Base-by-base conservation (phyloP, 2,888 invertebrate species). In the Drosophila demipolita region DNA sequence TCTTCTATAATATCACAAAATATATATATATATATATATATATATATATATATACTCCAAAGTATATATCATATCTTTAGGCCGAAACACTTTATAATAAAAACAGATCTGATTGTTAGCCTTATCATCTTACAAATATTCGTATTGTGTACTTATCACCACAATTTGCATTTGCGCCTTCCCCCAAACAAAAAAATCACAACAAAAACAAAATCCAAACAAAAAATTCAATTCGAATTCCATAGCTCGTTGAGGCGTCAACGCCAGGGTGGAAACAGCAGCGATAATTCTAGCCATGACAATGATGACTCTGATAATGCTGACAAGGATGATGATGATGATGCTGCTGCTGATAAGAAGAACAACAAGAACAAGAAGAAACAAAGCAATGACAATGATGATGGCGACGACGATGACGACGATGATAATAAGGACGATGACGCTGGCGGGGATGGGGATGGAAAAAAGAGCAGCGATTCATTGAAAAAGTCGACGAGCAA, bases 171-270 rank as follows among this genome's bases (percentile, higher is more conserved):
- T 83, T 87, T 85, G 76, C 75, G 78, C 76, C 70, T 78, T 50
- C 66, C 73, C 73, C 73, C 76, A 64, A 63, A 49, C 71, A 62
- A 57, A 42, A 74, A 49, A 73, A 67, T 20, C 29, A 38, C 26
- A 26, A 38, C 38, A 75, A 71, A 76, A 66, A n/a, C 32, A 23
- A 55, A 40, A 40, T 35, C 35, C 35, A 40, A 55, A 54, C 79
- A 32, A 70, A 70, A 76, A 70, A 79, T 75, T 88, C 74, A 79
- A 82, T 83, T 79, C 82, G 77, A 84, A 87, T 82, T 79, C 73
- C 78, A 74, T 84, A 93, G 93, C 92, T 92, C 93, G 77, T 92
- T 93, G 86, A 91, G 93, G 62, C 92, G 92, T 70, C 92, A 91
- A 80, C 92, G 92, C 80, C 87, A 91, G 82, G 90, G 79, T 74